These are phyloP conservation scores for Fopius arisanus DNA, from an alignment of 1,140 invertebrate genomes.

Conservation along the genomic window DNA sequence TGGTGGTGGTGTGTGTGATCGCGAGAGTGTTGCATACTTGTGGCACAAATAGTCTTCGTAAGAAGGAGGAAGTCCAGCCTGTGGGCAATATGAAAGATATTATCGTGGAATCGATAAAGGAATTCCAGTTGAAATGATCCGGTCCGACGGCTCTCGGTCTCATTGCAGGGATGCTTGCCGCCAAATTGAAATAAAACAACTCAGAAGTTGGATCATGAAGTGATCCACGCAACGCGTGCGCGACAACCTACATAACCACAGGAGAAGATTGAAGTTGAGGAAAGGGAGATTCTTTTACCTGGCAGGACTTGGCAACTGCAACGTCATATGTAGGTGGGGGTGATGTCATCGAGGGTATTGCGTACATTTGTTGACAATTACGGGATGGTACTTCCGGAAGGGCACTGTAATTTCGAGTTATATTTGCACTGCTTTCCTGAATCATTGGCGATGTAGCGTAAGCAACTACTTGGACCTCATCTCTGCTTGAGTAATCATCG, in stretches of 20 bases:
- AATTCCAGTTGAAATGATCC: background rate
- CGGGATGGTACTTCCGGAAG: conserved; percentile 44
- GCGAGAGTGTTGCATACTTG: conserved; percentile 54
- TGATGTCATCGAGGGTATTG: conserved; percentile 60
- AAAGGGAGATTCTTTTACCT: conserved; percentile 43
- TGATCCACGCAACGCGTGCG: background rate
- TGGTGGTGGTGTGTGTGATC: conserved; percentile 60
- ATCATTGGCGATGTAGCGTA: conserved; percentile 54
- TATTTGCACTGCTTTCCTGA: conserved; percentile 33
- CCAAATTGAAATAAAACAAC: too few species aligned
- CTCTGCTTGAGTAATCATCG: conserved; percentile 43
- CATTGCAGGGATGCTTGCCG: too few species aligned
- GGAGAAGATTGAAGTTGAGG: conserved; percentile 8
- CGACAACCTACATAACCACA: background rate
- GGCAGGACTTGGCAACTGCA: conserved; percentile 57
- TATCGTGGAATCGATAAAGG: conserved; percentile 3
- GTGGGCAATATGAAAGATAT: conserved; percentile 20
- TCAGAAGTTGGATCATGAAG: too few species aligned
- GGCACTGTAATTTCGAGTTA: conserved; percentile 36
- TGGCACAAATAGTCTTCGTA: conserved; percentile 60
- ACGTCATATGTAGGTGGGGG: conserved; percentile 63
- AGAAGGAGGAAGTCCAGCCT: conserved; percentile 59
- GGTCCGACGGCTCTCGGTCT: too few species aligned
- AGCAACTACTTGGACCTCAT: conserved; percentile 51
- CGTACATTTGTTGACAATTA: conserved; percentile 50